phyloP scores from a whole-genome alignment of 1,140 invertebrate species.

The Anoplolepis gracilipes region DNA sequence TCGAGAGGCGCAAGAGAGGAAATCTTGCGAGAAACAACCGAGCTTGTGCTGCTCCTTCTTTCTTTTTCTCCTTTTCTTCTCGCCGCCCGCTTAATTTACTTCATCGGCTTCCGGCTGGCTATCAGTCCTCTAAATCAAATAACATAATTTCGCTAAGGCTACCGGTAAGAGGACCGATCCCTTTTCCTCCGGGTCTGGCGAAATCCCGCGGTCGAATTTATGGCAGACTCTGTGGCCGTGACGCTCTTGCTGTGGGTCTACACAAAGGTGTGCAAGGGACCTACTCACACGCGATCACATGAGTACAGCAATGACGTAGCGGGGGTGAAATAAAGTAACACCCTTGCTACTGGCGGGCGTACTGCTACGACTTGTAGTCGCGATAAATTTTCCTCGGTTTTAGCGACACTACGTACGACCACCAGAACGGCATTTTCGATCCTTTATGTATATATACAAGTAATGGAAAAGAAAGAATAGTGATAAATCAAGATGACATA shows the following conservation, averaged over 20 bases:
- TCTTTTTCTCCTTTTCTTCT: background rate
- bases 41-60: background rate
- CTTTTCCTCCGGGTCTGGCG: constrained; percentile 11
- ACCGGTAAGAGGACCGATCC: constrained; percentile 33
- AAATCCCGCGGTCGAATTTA: constrained; percentile 51
- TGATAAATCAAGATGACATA: constrained; percentile 30
- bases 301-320: background rate
- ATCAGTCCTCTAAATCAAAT: constrained; percentile 55
- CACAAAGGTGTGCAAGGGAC: constrained; percentile 1
- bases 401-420: constrained; percentile 5
- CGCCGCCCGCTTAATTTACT: constrained; percentile 64
- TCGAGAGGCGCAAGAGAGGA: constrained; percentile 11
- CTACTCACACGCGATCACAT: constrained; percentile 6
- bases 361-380: constrained; percentile 42
- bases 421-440: constrained; percentile 48
- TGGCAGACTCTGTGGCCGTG: constrained; percentile 21
- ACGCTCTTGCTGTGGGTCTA: constrained; percentile 15
- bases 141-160: constrained; percentile 45
- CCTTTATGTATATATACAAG: constrained; percentile 53
- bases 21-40: constrained; percentile 20
- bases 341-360: constrained; percentile 34
- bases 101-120: constrained; percentile 13
- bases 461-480: constrained; percentile 38
- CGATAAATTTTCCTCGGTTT: constrained; percentile 56
- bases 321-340: constrained; percentile 54